A percentile compares a stretch with the other conserved stretches of the same genome.
These are phyloP conservation scores for Enteromius viviparus DNA, from an alignment of 2,797 vertebrate genomes.

Conservation along the genomic window DNA sequence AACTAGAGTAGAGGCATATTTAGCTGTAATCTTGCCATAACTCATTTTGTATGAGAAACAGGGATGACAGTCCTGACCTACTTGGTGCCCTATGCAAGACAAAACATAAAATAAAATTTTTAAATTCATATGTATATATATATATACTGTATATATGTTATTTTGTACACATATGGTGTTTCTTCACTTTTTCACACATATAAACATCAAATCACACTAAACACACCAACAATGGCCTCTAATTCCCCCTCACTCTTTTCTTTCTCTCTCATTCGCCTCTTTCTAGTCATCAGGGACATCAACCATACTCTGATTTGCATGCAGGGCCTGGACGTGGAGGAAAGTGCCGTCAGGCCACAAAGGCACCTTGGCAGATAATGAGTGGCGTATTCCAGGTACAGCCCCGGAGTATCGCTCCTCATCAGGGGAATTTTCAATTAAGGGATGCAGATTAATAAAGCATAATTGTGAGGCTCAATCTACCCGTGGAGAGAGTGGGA, in stretches of 20 bases:
- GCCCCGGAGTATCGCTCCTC: slow-evolving; percentile 63
- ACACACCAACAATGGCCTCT: slow-evolving; percentile 2
- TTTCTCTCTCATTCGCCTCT: slow-evolving; percentile 50
- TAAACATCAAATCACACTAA: slow-evolving; percentile 3
- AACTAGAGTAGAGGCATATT: background rate
- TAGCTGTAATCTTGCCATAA: background rate
- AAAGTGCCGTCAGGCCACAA: slow-evolving; percentile 70
- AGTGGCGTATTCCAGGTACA: slow-evolving; percentile 79
- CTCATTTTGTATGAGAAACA: background rate
- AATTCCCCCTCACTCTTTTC: slow-evolving; percentile 24
- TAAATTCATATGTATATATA: no score
- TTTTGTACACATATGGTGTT: background rate
- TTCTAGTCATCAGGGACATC: slow-evolving; percentile 55
- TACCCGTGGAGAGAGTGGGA: slow-evolving; percentile 59
- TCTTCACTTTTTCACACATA: background rate
- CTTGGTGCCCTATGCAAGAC: background rate
- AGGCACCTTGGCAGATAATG: slow-evolving; percentile 87
- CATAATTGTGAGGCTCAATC: slow-evolving; percentile 75
- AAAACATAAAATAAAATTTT: background rate
- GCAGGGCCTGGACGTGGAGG: slow-evolving; percentile 49
- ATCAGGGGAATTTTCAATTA: slow-evolving; percentile 83
- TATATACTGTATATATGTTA: no score
- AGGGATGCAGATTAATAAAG: slow-evolving; percentile 86
- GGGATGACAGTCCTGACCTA: background rate
- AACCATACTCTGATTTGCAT: slow-evolving; percentile 60